A percentile compares a stretch with the other conserved stretches of the same genome.
Evolutionary conservation across 2,797 vertebrate genomes (phyloP).

Genomic region (Capromys pilorides): DNA sequence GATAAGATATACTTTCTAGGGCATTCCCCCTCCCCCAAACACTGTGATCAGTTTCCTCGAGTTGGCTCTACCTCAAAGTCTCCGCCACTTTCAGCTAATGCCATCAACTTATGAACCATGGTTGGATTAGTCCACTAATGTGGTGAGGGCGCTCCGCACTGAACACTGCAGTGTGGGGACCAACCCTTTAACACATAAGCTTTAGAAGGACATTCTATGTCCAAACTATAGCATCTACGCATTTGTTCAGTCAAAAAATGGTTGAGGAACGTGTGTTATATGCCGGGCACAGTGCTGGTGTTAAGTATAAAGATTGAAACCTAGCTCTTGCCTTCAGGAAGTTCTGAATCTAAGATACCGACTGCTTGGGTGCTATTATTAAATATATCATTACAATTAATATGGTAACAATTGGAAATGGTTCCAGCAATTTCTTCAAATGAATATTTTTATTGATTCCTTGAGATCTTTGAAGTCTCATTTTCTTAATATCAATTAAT

Average conservation of each 20-base stretch:
- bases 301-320: neutral
- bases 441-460: neutral
- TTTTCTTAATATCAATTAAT: neutral
- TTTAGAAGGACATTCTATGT: neutral
- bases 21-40: neutral
- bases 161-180: neutral
- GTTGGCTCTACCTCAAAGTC: neutral
- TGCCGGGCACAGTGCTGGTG: neutral
- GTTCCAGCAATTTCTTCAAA: neutral
- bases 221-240: neutral
- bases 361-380: neutral
- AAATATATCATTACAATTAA: neutral
- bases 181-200: neutral
- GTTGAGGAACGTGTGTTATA: neutral
- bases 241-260: neutral
- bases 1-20: neutral
- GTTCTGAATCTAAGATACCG: neutral
- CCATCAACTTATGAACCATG: neutral
- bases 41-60: neutral
- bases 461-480: neutral
- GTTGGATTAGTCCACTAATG: neutral
- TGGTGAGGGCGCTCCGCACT: neutral
- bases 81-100: neutral
- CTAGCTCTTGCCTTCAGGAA: neutral
- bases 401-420: neutral